Evolutionary conservation across 23 tunicate genomes (phyloP), one percentile per base, ranked within the genome.

Genomic region (Corella eumyota): DNA sequence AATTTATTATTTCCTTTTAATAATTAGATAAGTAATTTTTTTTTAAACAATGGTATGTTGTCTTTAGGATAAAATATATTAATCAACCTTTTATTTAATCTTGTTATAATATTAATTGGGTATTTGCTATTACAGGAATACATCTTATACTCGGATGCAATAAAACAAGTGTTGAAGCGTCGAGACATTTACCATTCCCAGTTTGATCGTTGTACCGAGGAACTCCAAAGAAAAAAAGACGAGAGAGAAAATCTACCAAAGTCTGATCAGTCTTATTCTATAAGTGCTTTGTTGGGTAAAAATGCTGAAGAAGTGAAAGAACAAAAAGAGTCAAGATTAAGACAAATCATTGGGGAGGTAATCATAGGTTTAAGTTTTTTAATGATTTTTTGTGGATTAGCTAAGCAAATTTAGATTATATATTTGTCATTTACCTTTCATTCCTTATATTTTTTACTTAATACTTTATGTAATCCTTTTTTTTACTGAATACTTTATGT

Each of bases 271-370:
- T 69, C 78, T 3, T 77, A 77, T 56, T 86, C 95, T 27, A 52
- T 86, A 15, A 63, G 95, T 25, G 86, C 96, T 4, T 35, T 88
- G 79, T 58, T 88, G 81, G 88, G 96, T 2, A 72, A 73, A 53
- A 65, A 60, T 24, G 50, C 88, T 0, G 72, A 73, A 17, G 68
- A 69, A 2, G 96, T 88, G 0, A 58, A 36, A 25, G 76, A 78
- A 34, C 96, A 88, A 54, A 88, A 79, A 62, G 88, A 88, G 40
- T 65, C 71, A 50, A 79, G 68, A 56, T 65, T 85, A 11, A 58
- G 30, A 1, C 81, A 78, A 50, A 88, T 72, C 34, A 68, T 88
- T 4, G 79, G 69, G 28, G 88, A 88, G 69, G 86, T 78, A 27
- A 67, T 32, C 3, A 4, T 4, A 48, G 5, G 22, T 2, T 48